Conservation (phyloP, 2,888 invertebrate species). For the Sipha maydis region DNA sequence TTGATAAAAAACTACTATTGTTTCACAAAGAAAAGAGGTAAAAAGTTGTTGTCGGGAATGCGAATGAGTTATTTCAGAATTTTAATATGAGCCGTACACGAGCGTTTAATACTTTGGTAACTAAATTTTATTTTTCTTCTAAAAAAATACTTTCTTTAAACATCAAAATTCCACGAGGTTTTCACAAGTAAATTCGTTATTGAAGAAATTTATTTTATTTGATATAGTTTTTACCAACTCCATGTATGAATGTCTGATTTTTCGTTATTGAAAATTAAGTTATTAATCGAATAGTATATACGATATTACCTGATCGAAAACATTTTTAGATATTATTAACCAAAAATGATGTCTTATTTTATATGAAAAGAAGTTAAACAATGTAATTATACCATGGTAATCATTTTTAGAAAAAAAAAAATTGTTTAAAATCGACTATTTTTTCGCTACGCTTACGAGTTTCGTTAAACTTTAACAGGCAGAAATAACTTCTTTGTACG, state of each 20-base stretch:
- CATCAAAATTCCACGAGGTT: constrained; percentile 9
- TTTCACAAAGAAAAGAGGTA: constrained; percentile 47
- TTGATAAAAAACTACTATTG: constrained; percentile 25
- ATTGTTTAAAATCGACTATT: not conserved
- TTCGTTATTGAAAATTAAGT: not conserved
- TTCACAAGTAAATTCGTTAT: not conserved
- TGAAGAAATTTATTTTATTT: not conserved
- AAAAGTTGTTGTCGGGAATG: constrained; percentile 46
- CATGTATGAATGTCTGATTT: not conserved
- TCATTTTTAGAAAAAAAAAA: not conserved
- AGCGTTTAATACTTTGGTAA: constrained; percentile 47
- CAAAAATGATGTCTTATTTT: not conserved
- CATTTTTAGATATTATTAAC: not conserved
- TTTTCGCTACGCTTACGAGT: not conserved
- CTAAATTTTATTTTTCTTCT: not conserved
- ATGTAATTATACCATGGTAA: no score
- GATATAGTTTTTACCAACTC: not conserved
- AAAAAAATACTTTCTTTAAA: constrained; percentile 18
- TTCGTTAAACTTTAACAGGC: constrained; percentile 23
- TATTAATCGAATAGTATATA: not conserved
- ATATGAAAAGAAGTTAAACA: not conserved
- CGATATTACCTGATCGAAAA: not conserved
- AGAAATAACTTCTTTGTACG: constrained; percentile 38
- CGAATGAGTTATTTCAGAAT: constrained; percentile 26
- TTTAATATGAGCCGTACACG: constrained; percentile 14